Percentiles rank a stretch among this genome's conserved stretches.
phyloP scores from a whole-genome alignment of 2,113 vertebrate genomes.

The Stegostoma tigrinum region DNA sequence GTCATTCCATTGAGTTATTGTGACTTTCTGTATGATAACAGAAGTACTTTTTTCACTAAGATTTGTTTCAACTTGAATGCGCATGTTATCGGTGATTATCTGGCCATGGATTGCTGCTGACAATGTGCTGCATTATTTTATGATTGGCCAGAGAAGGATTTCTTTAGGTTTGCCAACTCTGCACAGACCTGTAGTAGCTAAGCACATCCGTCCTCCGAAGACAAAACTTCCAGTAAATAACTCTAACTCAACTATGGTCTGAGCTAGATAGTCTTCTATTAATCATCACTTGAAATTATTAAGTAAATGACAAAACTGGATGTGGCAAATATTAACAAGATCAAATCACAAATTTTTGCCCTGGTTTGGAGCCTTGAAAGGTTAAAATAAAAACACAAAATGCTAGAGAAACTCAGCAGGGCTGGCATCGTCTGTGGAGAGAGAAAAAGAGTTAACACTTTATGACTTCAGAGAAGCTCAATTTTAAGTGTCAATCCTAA shows the following conservation, averaged over 20 bases:
- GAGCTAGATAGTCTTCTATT: not conserved
- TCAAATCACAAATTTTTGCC: not conserved
- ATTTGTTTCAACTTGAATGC: not conserved
- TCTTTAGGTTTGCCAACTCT: not conserved
- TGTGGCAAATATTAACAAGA: not conserved
- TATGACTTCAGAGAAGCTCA: no score
- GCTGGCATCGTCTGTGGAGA: no score
- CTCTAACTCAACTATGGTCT: not conserved
- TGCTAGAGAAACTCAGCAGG: no score
- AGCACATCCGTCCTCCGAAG: not conserved
- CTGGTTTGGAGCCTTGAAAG: not conserved
- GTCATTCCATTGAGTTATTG: not conserved
- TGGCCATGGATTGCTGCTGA: not conserved
- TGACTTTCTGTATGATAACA: not conserved
- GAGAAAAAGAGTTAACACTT: no score
- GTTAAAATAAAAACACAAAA: no score
- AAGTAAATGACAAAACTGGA: not conserved
- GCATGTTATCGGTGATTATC: not conserved
- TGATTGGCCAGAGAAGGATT: not conserved
- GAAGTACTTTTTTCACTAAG: not conserved
- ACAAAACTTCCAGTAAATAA: not conserved
- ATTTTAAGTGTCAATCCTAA: no score
- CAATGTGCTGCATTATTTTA: not conserved
- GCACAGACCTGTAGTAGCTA: not conserved
- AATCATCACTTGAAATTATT: not conserved